These are phyloP conservation scores for Eriosoma lanigerum DNA, from an alignment of 1,140 invertebrate genomes.

Conservation along the genomic window DNA sequence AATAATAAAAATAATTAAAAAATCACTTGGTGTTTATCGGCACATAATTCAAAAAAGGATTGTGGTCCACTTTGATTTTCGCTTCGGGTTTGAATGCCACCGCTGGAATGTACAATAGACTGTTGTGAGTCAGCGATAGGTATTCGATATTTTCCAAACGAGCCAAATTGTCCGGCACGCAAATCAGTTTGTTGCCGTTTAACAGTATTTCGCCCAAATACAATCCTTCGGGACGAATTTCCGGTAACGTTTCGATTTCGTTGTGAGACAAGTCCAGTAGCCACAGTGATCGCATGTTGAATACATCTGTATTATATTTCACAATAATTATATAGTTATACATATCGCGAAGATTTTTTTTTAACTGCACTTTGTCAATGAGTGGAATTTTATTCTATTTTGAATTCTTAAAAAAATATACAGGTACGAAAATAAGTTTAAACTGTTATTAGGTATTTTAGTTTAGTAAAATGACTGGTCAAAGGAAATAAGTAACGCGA, in stretches of 20 bases:
- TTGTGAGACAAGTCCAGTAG: conserved; percentile 30
- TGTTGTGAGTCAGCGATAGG: conserved; percentile 15
- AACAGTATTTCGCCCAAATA: conserved; percentile 35
- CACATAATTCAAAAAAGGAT: conserved; percentile 23
- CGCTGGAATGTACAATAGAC: conserved; percentile 4
- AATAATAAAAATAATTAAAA: background rate
- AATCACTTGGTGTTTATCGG: background rate
- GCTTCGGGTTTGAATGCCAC: conserved; percentile 12
- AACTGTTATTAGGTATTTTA: no score
- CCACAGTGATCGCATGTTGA: conserved; percentile 38
- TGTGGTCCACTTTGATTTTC: conserved; percentile 26
- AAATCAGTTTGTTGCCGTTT: conserved; percentile 16
- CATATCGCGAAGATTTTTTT: no score
- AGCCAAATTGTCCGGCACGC: conserved; percentile 22
- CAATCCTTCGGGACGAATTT: conserved; percentile 14
- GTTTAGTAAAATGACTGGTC: no score
- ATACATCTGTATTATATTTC: background rate
- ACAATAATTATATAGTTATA: no score
- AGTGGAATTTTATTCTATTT: no score
- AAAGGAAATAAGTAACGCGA: no score
- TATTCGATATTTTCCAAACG: conserved; percentile 38
- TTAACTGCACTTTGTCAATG: no score
- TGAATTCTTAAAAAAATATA: no score
- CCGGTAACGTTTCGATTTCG: conserved; percentile 9
- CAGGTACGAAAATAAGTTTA: no score